Percentiles rank a stretch among this genome's conserved stretches.
phyloP scores from a whole-genome alignment of 2,888 invertebrate genomes.

The Eupeodes latifasciatus region DNA sequence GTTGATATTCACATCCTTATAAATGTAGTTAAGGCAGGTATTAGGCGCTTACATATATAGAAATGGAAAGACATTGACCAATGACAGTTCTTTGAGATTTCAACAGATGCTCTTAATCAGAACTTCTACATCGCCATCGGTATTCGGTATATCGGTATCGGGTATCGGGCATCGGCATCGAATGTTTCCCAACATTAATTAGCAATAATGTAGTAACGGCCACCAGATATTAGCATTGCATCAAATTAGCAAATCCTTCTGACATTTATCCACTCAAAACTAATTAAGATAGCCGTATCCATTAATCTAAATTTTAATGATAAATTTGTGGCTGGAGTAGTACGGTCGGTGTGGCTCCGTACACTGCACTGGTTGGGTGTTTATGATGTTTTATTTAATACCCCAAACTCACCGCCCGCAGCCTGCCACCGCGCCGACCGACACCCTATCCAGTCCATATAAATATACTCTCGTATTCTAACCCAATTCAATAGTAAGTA shows the following conservation, averaged over 20 bases:
- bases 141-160: too few species aligned
- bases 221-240: conserved; percentile 66
- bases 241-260: conserved; percentile 73
- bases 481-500: background rate
- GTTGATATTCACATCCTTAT: background rate
- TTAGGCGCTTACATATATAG: too few species aligned
- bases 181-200: conserved; percentile 53
- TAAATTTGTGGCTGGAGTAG: conserved; percentile 57
- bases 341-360: too few species aligned
- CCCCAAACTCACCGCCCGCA: background rate
- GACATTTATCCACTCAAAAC: conserved; percentile 72
- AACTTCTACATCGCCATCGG: background rate
- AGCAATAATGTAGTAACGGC: conserved; percentile 50
- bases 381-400: conserved; percentile 19
- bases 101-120: conserved; percentile 49
- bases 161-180: background rate
- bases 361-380: conserved; percentile 28
- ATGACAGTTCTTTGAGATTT: conserved; percentile 33
- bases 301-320: conserved; percentile 74
- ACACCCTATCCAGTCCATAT: too few species aligned
- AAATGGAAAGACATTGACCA: background rate
- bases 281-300: conserved; percentile 73
- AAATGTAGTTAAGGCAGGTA: background rate
- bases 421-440: too few species aligned
- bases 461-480: background rate